A percentile compares a stretch with the other conserved stretches of the same genome.
phyloP scores from a whole-genome alignment of 2,888 invertebrate species.

The Ypsolopha sequella region DNA sequence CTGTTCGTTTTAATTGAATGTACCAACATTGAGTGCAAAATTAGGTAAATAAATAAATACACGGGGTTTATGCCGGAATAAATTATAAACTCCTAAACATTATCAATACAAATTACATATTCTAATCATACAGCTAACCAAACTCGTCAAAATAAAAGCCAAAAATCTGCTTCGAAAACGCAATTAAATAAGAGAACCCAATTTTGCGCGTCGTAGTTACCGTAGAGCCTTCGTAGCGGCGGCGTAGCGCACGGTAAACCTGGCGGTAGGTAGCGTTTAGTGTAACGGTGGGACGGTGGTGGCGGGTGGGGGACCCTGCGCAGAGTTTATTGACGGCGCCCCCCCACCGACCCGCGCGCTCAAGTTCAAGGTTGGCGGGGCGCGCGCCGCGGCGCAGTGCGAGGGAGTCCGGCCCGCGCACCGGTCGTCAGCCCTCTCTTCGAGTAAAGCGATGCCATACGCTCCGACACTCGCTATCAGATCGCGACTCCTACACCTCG shows the following conservation, averaged over 20 bases:
- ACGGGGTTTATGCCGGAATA: no score
- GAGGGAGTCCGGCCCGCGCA: constrained; percentile 70
- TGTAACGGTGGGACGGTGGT: constrained; percentile 19
- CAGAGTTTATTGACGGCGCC: constrained; percentile 66
- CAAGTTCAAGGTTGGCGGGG: constrained; percentile 74
- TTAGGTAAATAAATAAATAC: no score
- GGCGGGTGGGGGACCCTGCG: constrained; percentile 59
- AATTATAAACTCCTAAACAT: no score
- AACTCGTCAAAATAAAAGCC: no score
- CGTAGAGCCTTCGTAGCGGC: no score
- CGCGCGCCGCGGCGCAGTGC: constrained; percentile 71
- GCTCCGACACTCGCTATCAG: constrained; percentile 45
- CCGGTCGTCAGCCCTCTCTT: constrained; percentile 67
- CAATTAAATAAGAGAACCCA: no score
- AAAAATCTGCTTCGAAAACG: no score
- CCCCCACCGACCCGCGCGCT: constrained; percentile 55
- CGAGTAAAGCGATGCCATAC: constrained; percentile 42
- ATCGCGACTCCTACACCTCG: constrained; percentile 37
- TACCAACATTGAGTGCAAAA: no score
- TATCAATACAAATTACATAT: no score
- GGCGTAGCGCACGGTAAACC: background rate
- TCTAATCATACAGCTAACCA: no score
- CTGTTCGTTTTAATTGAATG: no score
- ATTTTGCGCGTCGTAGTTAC: no score
- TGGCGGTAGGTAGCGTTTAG: constrained; percentile 8